These are phyloP conservation scores for Itoplectis maculator DNA, from an alignment of 2,888 invertebrate genomes.

Conservation along the genomic window DNA sequence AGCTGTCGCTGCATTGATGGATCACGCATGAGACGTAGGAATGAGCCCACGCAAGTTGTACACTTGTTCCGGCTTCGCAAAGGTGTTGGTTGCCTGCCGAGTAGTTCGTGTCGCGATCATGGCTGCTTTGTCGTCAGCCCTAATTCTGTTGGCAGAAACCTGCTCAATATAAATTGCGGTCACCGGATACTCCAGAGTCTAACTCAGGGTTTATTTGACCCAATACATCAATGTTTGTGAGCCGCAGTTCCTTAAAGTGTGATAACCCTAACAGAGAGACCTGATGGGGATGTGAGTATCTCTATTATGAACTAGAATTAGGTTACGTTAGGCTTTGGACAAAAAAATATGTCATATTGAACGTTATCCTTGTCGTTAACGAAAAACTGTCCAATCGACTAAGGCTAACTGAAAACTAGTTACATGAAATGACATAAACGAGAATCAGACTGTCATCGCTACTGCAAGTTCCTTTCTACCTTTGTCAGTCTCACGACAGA, in stretches of 20 bases:
- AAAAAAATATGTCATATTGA: background rate
- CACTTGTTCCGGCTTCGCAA: background rate
- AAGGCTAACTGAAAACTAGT: background rate
- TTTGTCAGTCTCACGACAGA: background rate
- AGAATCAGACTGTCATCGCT: background rate
- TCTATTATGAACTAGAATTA: background rate
- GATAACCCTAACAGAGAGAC: background rate
- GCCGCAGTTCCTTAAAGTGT: background rate
- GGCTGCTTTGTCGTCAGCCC: background rate
- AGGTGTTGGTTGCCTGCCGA: background rate
- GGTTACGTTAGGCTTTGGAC: background rate
- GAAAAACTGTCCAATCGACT: background rate
- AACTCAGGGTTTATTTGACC: background rate
- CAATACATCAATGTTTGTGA: background rate
- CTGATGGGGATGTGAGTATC: background rate
- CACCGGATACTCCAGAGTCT: background rate
- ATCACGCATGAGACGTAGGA: constrained; percentile 4
- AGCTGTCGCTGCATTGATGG: background rate
- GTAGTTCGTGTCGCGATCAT: background rate
- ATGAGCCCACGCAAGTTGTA: background rate
- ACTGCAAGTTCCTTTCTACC: background rate
- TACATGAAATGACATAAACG: background rate
- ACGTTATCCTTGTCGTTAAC: background rate
- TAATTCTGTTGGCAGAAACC: background rate
- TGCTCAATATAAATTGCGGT: background rate